Percentiles rank a stretch among this genome's conserved stretches.
Conservation (phyloP, 2,113 vertebrate species). For the Picathartes gymnocephalus region DNA sequence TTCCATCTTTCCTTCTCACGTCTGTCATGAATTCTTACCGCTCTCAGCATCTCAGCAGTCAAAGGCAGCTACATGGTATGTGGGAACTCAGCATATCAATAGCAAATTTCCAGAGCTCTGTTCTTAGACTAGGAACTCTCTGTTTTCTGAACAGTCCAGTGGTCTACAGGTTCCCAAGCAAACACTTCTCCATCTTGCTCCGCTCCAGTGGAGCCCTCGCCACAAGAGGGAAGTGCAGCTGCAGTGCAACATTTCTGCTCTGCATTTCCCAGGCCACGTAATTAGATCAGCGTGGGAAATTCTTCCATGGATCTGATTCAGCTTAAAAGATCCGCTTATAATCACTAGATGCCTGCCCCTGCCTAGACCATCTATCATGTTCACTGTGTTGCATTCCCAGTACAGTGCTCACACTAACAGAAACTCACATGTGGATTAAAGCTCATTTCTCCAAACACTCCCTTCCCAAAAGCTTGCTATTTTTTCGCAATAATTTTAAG, state of each 20-base stretch:
- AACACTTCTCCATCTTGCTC: background rate
- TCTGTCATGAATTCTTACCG: background rate
- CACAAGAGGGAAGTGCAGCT: background rate
- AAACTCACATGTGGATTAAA: background rate
- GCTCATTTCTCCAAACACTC: background rate
- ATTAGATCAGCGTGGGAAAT: background rate
- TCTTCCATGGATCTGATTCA: background rate
- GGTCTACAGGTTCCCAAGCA: background rate
- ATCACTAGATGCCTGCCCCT: background rate
- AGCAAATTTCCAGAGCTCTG: background rate
- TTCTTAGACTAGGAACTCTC: background rate
- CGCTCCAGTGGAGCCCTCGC: background rate
- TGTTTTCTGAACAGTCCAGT: background rate
- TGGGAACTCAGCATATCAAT: background rate
- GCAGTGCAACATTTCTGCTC: background rate
- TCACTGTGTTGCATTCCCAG: background rate
- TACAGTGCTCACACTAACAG: background rate
- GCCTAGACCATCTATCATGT: background rate
- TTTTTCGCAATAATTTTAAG: background rate
- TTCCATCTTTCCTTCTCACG: background rate
- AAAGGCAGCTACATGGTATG: background rate
- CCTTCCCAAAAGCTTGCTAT: background rate
- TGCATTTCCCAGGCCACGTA: background rate
- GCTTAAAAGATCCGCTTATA: background rate
- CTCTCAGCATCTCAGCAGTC: background rate